phyloP scores from a whole-genome alignment of 2,797 vertebrate genomes.

The Sebastes cheni region DNA sequence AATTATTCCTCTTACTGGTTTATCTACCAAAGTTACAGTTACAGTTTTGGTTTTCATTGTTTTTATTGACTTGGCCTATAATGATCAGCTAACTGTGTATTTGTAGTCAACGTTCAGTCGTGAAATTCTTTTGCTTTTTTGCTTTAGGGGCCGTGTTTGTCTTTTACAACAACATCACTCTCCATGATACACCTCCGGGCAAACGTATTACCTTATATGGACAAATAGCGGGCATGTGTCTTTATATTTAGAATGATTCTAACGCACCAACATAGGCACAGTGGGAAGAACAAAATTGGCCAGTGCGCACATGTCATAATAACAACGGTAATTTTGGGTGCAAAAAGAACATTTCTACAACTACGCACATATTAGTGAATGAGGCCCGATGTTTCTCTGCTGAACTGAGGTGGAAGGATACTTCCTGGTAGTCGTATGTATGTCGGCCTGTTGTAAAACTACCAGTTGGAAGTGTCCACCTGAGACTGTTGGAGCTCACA shows the following conservation, averaged over 20 bases:
- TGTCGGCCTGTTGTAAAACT: no score
- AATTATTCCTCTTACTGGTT: no score
- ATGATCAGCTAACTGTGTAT: no score
- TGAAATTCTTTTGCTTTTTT: background rate
- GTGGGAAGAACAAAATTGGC: background rate
- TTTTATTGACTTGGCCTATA: background rate
- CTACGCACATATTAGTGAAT: background rate
- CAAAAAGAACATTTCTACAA: background rate
- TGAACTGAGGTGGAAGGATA: background rate
- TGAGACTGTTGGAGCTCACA: no score
- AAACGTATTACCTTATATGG: background rate
- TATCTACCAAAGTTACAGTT: no score
- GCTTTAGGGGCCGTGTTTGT: no score
- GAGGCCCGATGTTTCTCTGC: background rate
- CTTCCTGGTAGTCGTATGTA: no score
- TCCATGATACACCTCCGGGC: no score
- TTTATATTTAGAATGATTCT: no score
- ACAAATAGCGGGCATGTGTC: background rate
- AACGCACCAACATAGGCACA: no score
- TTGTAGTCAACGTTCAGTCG: background rate
- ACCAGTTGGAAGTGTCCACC: no score
- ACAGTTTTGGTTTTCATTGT: background rate
- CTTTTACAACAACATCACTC: no score
- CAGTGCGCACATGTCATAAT: background rate
- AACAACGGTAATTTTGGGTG: background rate